Percentiles rank a stretch among this genome's conserved stretches.
Conservation (phyloP, 1,140 invertebrate species). For the Drosophila ficusphila region DNA sequence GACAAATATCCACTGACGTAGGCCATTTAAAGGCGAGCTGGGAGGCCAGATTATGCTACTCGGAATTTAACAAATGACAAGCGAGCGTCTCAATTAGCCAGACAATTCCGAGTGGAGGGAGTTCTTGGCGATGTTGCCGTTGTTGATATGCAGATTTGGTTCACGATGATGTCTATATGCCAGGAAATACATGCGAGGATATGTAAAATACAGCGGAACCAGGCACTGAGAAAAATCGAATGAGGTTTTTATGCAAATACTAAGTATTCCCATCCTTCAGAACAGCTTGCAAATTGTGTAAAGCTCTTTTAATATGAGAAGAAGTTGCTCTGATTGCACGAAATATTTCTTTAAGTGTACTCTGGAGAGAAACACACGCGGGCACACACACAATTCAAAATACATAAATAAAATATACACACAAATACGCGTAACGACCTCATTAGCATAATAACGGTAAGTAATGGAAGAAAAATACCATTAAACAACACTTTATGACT, state of each 20-base stretch:
- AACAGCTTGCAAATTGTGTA: too few species aligned
- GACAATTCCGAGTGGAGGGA: slow-evolving; percentile 11
- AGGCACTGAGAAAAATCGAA: slow-evolving; percentile 6
- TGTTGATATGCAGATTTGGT: slow-evolving; percentile 35
- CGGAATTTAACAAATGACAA: slow-evolving; percentile 51
- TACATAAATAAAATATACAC: slow-evolving; percentile 80
- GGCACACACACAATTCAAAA: slow-evolving; percentile 67
- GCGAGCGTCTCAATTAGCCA: slow-evolving; percentile 64
- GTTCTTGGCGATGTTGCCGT: not conserved
- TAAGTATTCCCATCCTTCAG: too few species aligned
- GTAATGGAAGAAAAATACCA: slow-evolving; percentile 83
- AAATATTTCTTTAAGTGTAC: not conserved
- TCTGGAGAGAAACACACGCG: slow-evolving; percentile 10
- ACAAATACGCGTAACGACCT: slow-evolving; percentile 83
- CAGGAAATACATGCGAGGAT: slow-evolving; percentile 15
- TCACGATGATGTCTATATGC: slow-evolving; percentile 37
- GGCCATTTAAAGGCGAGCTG: slow-evolving; percentile 41
- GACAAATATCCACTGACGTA: not conserved
- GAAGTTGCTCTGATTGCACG: too few species aligned
- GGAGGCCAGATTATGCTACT: slow-evolving; percentile 30
- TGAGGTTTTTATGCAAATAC: too few species aligned
- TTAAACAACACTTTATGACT: slow-evolving; percentile 84
- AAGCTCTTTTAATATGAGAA: too few species aligned
- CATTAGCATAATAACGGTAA: slow-evolving; percentile 84
- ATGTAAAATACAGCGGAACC: slow-evolving; percentile 9